A percentile compares a stretch with the other conserved stretches of the same genome.
phyloP scores from a whole-genome alignment of 2,113 vertebrate genomes.

The Gasterosteus aculeatus region DNA sequence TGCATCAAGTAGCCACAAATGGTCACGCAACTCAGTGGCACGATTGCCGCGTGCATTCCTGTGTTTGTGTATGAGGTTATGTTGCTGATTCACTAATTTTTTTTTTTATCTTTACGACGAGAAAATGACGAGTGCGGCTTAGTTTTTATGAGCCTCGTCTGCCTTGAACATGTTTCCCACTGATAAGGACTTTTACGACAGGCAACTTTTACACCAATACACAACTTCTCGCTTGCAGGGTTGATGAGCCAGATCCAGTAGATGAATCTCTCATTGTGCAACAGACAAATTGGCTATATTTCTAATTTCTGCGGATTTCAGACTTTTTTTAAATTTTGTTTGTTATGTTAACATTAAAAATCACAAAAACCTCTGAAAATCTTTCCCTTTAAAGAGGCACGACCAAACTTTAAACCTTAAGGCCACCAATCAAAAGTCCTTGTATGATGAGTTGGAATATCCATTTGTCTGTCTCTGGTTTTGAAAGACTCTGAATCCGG shows the following conservation, averaged over 20 bases:
- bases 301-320: neutral
- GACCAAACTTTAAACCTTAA: neutral
- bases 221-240: neutral
- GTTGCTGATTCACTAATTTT: slow-evolving; percentile 28
- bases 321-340: neutral
- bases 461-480: slow-evolving; percentile 26
- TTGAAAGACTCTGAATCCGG: slow-evolving; percentile 23
- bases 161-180: slow-evolving; percentile 61
- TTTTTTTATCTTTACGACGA: slow-evolving; percentile 22
- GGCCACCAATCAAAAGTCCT: neutral
- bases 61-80: slow-evolving; percentile 2
- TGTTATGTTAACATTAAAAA: neutral
- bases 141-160: slow-evolving; percentile 54
- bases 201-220: slow-evolving; percentile 30
- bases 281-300: neutral
- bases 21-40: slow-evolving; percentile 15
- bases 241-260: neutral
- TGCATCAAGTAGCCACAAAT: slow-evolving; percentile 56
- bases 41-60: slow-evolving; percentile 4
- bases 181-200: slow-evolving; percentile 61
- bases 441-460: neutral
- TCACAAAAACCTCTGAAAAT: neutral
- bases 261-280: neutral
- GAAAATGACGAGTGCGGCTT: slow-evolving; percentile 33
- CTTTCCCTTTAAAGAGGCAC: neutral